These are phyloP conservation scores for Hypanus sabinus DNA, from an alignment of 2,113 vertebrate species.

Conservation along the genomic window DNA sequence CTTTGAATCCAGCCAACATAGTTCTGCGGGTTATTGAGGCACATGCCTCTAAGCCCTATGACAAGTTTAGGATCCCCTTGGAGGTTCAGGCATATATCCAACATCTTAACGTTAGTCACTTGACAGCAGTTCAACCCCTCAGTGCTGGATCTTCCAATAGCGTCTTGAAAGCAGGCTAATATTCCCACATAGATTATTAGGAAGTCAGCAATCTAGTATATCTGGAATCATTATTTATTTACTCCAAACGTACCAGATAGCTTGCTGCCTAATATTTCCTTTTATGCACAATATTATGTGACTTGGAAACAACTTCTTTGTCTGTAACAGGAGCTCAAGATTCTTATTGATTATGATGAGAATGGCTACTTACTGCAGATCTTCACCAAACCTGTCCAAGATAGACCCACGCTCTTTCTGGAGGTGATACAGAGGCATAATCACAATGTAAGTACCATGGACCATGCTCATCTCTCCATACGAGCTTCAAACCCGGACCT, in stretches of 20 bases:
- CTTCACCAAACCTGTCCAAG: conserved; percentile 72
- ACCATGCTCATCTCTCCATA: background rate
- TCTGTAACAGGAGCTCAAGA: conserved; percentile 60
- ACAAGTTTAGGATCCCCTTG: no score
- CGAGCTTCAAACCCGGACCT: background rate
- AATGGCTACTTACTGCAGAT: conserved; percentile 74
- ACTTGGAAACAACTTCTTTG: background rate
- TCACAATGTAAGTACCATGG: conserved; percentile 58
- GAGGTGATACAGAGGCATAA: conserved; percentile 71
- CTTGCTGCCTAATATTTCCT: background rate
- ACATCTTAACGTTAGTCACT: background rate
- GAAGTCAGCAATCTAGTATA: no score
- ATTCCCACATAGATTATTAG: background rate
- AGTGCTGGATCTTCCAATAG: no score
- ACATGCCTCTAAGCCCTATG: no score
- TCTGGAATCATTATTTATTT: no score
- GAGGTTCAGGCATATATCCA: background rate
- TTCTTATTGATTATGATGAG: conserved; percentile 71
- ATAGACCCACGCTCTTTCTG: conserved; percentile 69
- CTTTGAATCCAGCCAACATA: no score
- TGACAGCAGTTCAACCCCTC: no score
- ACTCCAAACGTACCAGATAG: no score
- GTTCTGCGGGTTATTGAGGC: no score
- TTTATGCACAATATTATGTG: background rate
- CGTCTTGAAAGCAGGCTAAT: background rate